Conservation (phyloP, 2,113 vertebrate genomes). For the Gadus macrocephalus region DNA sequence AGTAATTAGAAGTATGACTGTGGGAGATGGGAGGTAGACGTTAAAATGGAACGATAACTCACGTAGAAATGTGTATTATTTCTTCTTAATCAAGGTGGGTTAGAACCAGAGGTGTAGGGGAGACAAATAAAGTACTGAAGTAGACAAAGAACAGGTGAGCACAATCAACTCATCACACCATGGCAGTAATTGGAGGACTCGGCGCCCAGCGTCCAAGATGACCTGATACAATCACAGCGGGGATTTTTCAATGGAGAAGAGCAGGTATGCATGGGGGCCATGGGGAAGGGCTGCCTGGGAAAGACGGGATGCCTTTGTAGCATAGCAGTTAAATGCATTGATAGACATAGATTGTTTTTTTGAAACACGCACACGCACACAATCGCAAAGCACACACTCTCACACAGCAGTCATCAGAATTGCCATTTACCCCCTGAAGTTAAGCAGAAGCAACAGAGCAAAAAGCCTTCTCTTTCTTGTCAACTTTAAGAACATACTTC, state of each 20-base stretch:
- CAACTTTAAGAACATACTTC: slow-evolving; percentile 31
- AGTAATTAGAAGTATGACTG: no score
- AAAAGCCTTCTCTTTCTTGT: slow-evolving; percentile 30
- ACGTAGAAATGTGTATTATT: no score
- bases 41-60: no score
- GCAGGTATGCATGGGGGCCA: slow-evolving; percentile 21
- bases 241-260: background rate
- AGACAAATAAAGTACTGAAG: no score
- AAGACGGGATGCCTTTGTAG: background rate
- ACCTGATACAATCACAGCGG: no score
- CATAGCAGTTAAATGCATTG: background rate
- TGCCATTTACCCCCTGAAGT: slow-evolving; percentile 42
- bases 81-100: no score
- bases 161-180: no score
- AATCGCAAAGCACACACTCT: background rate
- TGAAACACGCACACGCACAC: slow-evolving; percentile 7
- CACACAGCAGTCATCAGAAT: slow-evolving; percentile 16
- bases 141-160: no score
- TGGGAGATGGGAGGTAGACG: no score
- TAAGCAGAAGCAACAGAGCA: slow-evolving; percentile 24
- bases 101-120: no score
- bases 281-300: slow-evolving; percentile 14
- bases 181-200: no score
- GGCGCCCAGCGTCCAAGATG: no score
- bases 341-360: background rate